Evolutionary conservation across 2,797 vertebrate genomes (phyloP).

Genomic region (Artibeus lituratus): DNA sequence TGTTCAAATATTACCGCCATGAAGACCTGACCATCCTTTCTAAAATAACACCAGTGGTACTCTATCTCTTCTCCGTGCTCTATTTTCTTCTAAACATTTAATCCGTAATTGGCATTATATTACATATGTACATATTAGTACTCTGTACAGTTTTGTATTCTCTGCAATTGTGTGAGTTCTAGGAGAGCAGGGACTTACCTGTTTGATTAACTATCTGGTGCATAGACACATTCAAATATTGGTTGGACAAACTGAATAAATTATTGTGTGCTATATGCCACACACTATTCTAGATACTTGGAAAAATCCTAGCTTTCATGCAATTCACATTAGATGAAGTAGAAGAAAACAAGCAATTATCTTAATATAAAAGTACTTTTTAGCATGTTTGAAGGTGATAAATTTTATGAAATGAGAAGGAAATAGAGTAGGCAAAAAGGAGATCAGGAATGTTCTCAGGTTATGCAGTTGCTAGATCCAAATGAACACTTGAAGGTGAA

Average conservation of each 20-base stretch:
- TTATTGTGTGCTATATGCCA: not conserved
- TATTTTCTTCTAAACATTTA: not conserved
- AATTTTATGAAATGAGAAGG: not conserved
- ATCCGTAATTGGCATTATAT: not conserved
- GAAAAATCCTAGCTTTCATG: not conserved
- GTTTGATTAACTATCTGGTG: not conserved
- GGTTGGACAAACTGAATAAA: not conserved
- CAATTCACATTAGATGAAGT: not conserved
- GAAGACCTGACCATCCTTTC: not conserved
- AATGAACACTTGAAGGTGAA: not conserved
- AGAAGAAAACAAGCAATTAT: not conserved
- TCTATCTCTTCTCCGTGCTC: not conserved
- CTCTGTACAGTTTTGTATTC: not conserved
- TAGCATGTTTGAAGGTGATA: not conserved
- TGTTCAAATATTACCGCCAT: not conserved
- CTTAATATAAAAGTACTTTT: not conserved
- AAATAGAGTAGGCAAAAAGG: not conserved
- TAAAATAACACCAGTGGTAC: not conserved
- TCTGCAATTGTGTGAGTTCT: not conserved
- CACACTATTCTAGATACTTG: conserved; percentile 11
- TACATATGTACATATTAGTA: not conserved
- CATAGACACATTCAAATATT: not conserved
- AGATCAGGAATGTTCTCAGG: not conserved
- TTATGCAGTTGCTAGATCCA: not conserved
- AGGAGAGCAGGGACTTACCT: not conserved